A percentile compares a stretch with the other conserved stretches of the same genome.
Conservation (phyloP, 2,113 vertebrate species). For the Onychostoma macrolepis region DNA sequence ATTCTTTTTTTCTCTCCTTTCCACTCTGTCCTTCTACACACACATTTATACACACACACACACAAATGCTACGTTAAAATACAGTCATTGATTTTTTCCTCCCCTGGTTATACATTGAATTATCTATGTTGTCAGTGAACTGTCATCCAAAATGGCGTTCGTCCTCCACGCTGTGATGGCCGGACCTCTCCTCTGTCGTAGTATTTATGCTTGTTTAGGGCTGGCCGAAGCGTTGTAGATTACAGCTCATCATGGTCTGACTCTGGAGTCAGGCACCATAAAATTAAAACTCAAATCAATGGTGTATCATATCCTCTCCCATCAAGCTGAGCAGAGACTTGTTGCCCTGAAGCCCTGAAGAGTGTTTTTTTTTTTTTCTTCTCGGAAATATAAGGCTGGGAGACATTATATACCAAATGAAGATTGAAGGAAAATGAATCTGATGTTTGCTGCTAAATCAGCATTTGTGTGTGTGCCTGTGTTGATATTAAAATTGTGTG, state of each 20-base stretch:
- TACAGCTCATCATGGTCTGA: slow-evolving; percentile 69
- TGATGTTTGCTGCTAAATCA: background rate
- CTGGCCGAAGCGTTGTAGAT: slow-evolving; percentile 71
- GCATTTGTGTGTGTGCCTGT: slow-evolving; percentile 1
- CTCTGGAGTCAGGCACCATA: slow-evolving; percentile 77
- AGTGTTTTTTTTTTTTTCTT: slow-evolving; percentile 61
- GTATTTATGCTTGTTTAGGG: slow-evolving; percentile 67
- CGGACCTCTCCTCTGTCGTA: slow-evolving; percentile 33
- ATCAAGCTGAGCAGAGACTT: slow-evolving; percentile 68
- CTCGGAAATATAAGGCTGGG: slow-evolving; percentile 58
- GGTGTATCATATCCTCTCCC: slow-evolving; percentile 73
- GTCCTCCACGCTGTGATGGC: slow-evolving; percentile 49
- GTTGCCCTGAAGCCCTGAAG: slow-evolving; percentile 65
- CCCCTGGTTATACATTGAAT: slow-evolving; percentile 48
- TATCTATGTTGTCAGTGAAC: slow-evolving; percentile 49
- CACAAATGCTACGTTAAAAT: slow-evolving; percentile 19
- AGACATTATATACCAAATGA: background rate
- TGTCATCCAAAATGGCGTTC: slow-evolving; percentile 48
- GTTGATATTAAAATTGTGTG: background rate
- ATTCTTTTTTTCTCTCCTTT: slow-evolving; percentile 43
- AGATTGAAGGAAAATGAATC: slow-evolving; percentile 25
- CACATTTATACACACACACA: background rate
- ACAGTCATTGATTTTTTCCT: slow-evolving; percentile 52
- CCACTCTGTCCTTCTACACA: slow-evolving; percentile 17
- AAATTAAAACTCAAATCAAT: slow-evolving; percentile 79